These are phyloP conservation scores for Sclerodermus sp. DNA, from an alignment of 2,888 invertebrate genomes.

Conservation along the genomic window DNA sequence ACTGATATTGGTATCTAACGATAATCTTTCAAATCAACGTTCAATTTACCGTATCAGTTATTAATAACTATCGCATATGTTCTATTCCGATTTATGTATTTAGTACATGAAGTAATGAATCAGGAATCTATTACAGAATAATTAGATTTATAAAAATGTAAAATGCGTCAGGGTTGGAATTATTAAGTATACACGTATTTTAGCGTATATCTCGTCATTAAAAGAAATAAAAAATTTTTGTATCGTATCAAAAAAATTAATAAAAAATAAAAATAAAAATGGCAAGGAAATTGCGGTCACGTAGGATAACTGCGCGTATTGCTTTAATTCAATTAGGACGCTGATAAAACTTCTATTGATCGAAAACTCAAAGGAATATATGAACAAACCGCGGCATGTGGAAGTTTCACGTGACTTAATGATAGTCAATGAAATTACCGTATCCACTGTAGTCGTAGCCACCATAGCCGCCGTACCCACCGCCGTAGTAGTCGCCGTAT, in stretches of 20 bases:
- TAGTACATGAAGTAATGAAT: too few species aligned
- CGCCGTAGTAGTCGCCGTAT: constrained; percentile 60
- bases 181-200: not conserved
- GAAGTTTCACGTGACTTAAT: constrained; percentile 21
- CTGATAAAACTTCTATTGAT: not conserved
- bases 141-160: too few species aligned
- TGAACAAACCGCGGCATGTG: not conserved
- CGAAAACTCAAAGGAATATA: not conserved
- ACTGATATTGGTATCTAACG: constrained; percentile 9
- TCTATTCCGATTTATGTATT: too few species aligned
- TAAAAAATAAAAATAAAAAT: not conserved
- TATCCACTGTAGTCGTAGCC: constrained; percentile 81
- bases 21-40: constrained; percentile 41
- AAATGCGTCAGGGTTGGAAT: not conserved
- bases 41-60: constrained; percentile 26
- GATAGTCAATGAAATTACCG: constrained; percentile 68
- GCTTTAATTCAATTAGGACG: too few species aligned
- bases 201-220: too few species aligned
- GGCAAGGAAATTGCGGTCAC: not conserved
- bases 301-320: not conserved
- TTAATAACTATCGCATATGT: constrained; percentile 37
- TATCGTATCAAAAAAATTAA: not conserved
- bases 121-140: too few species aligned
- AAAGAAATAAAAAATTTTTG: not conserved
- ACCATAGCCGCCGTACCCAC: constrained; percentile 79